Evolutionary conservation across 2,888 invertebrate species (phyloP), one percentile per base, ranked within the genome.

Genomic region (Balanococcus diminutus): DNA sequence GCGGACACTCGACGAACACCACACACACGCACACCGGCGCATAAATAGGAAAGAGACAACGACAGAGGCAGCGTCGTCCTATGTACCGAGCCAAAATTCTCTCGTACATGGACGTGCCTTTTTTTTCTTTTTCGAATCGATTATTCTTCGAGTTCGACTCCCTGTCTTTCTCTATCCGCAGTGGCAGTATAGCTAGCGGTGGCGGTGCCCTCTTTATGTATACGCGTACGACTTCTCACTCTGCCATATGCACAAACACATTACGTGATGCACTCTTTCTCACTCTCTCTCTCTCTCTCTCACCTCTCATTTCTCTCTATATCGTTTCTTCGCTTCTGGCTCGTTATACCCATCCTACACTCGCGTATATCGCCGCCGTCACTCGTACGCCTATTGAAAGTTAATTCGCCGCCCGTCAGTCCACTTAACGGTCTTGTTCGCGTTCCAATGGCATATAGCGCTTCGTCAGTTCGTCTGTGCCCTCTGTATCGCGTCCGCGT

Each of bases 121-220:
- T 32, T n/a, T n/a, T n/a, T n/a, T n/a, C n/a, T 61, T 61, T 79
- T 79, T 28, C 75, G 19, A 79, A 79, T 79, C 75, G 75, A 79
- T 79, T 79, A 31, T 79, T 79, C 75, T 67, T 67, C 11, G 25
- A 5, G 61, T 61, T 22, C 28, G 67, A 19, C 14, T 28, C 67
- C 11, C 28, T 28, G 11, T 67, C 16, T 56, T 22, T 14, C 72
- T 31, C 16, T n/a, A 31, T n/a, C 72, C 8, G 8, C 36, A 36
- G 36, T 36, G 8, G n/a, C 36, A 36, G 36, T 36, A 36, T 36
- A 46, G 46, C n/a, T 46, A 46, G 46, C 46, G n/a, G 46, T n/a
- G n/a, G 46, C n/a, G n/a, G 16, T 46, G 46, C n/a, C 2, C 46
- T 5, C n/a, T 46, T 2, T 3, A 39, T 14, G 42, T 42, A 42